These are phyloP conservation scores for Crotalus tigris DNA, from an alignment of 2,113 vertebrate species.

Conservation along the genomic window DNA sequence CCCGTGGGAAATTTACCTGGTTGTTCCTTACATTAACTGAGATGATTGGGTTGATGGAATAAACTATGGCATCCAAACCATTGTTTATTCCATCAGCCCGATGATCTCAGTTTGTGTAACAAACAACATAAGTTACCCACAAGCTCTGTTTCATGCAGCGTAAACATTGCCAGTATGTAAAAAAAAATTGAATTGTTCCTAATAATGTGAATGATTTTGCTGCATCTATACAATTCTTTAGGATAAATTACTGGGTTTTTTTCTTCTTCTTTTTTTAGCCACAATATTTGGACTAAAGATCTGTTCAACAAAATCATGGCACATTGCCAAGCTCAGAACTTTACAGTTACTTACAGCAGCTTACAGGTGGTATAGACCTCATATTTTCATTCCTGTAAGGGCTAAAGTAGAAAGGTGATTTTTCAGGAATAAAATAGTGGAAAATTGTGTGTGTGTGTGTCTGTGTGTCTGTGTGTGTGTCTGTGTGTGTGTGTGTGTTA, in stretches of 20 bases:
- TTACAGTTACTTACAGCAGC: slow-evolving; percentile 57
- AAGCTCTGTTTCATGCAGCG: neutral
- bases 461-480: too few species aligned
- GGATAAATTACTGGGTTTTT: neutral
- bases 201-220: neutral
- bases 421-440: neutral
- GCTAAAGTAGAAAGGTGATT: neutral
- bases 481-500: neutral
- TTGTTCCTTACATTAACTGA: neutral
- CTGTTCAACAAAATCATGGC: slow-evolving; percentile 61
- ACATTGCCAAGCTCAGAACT: slow-evolving; percentile 61
- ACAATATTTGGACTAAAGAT: slow-evolving; percentile 68
- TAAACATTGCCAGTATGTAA: neutral
- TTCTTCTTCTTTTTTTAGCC: slow-evolving; percentile 55
- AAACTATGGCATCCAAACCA: neutral
- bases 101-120: neutral
- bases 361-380: slow-evolving; percentile 68
- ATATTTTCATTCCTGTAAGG: neutral
- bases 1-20: neutral
- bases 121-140: neutral
- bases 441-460: neutral
- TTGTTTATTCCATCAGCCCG: neutral
- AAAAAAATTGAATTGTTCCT: neutral
- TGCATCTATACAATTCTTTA: neutral
- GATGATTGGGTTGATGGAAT: neutral